These are phyloP conservation scores for Zaprionus bogoriensis DNA, from an alignment of 2,888 invertebrate species.

Conservation along the genomic window DNA sequence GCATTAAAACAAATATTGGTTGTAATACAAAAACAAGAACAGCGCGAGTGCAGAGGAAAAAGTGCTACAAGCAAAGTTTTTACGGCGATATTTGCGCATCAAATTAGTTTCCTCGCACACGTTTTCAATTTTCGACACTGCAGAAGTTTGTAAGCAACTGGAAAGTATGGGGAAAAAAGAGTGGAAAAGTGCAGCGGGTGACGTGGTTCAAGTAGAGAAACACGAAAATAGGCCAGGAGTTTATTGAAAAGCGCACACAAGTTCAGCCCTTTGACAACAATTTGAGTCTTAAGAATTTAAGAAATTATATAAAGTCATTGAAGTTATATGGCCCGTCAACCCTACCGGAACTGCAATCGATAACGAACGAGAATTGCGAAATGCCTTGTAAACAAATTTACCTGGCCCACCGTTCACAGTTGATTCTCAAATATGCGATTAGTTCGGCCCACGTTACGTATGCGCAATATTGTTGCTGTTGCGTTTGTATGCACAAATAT, in stretches of 20 bases:
- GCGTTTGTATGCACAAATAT: constrained; percentile 53
- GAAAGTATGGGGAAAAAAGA: neutral
- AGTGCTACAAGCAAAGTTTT: constrained; percentile 24
- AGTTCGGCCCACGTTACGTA: constrained; percentile 36
- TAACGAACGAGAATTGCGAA: neutral
- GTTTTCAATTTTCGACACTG: constrained; percentile 64
- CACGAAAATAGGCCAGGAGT: constrained; percentile 20
- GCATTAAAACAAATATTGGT: constrained; percentile 41
- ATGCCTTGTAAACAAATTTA: constrained; percentile 2
- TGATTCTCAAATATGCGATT: constrained; percentile 7
- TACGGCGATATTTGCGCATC: constrained; percentile 55
- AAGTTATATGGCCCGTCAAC: too few relatives aligned
- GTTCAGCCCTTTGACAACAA: too few relatives aligned
- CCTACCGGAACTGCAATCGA: too few relatives aligned
- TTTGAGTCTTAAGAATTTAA: too few relatives aligned
- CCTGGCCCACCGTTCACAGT: constrained; percentile 8
- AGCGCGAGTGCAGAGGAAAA: constrained; percentile 6
- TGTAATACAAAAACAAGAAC: constrained; percentile 17
- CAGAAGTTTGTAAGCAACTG: constrained; percentile 29
- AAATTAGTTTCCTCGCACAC: constrained; percentile 71
- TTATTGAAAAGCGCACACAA: constrained; percentile 14
- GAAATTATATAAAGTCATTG: too few relatives aligned
- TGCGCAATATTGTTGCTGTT: constrained; percentile 45
- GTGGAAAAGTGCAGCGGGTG: neutral
- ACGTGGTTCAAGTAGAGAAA: too few relatives aligned